These are phyloP conservation scores for Leptinotarsa tumamoca DNA, from an alignment of 2,888 invertebrate species.

Conservation along the genomic window DNA sequence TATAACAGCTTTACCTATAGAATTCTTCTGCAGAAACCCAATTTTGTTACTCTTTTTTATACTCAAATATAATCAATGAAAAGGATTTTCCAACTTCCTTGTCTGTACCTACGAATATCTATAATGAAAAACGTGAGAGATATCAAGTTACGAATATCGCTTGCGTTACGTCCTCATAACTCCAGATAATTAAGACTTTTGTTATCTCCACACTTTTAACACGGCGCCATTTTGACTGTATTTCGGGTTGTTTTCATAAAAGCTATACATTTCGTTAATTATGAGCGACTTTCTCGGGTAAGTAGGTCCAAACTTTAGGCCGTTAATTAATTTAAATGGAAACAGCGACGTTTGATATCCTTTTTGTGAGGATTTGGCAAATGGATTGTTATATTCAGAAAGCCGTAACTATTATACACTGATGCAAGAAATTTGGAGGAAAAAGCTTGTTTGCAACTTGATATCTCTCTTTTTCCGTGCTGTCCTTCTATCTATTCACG, in stretches of 20 bases:
- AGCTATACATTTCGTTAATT: conserved; percentile 25
- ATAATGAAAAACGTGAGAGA: no score
- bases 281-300: conserved; percentile 24
- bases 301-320: conserved; percentile 24
- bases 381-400: conserved; percentile 9
- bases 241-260: conserved; percentile 3
- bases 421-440: background rate
- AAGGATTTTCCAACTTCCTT: no score
- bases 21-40: no score
- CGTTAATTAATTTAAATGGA: conserved; percentile 41
- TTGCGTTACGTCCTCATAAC: background rate
- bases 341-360: conserved; percentile 25
- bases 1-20: no score
- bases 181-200: background rate
- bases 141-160: no score
- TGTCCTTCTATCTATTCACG: background rate
- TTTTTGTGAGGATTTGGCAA: conserved; percentile 22
- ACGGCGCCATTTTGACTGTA: background rate
- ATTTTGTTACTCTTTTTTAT: no score
- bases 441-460: background rate
- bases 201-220: background rate
- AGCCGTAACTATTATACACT: conserved; percentile 6
- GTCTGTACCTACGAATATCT: no score
- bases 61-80: no score
- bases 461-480: background rate